Conservation (phyloP, 2,797 vertebrate genomes). For the Bradypodion pumilum region DNA sequence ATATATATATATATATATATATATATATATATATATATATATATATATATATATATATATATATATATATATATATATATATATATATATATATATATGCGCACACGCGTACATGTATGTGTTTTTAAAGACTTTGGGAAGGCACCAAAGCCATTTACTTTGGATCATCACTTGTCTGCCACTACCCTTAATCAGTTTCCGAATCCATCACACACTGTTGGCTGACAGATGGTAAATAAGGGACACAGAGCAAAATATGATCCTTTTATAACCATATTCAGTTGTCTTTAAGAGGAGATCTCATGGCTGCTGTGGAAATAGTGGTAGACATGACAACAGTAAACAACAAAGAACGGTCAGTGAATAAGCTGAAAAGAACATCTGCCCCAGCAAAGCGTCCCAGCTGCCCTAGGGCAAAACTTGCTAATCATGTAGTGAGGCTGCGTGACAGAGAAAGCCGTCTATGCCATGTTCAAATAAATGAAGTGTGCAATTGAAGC, state of each 20-base stretch:
- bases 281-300: conserved; percentile 76
- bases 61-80: too few relatives aligned
- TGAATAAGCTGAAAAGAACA: conserved; percentile 84
- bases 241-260: conserved; percentile 80
- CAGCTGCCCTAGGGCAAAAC: conserved; percentile 77
- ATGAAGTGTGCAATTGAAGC: conserved; percentile 79
- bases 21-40: too few relatives aligned
- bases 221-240: conserved; percentile 84
- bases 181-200: conserved; percentile 69
- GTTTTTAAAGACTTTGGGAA: not conserved
- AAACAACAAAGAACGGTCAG: conserved; percentile 80
- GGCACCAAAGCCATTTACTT: conserved; percentile 41
- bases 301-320: conserved; percentile 83
- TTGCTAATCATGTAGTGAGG: conserved; percentile 70
- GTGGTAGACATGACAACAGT: conserved; percentile 79
- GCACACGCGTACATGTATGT: too few relatives aligned
- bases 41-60: too few relatives aligned
- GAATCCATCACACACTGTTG: conserved; percentile 70
- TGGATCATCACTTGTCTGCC: conserved; percentile 57
- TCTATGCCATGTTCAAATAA: conserved; percentile 73
- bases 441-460: conserved; percentile 72
- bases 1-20: too few relatives aligned
- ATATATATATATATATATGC: too few relatives aligned
- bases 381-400: conserved; percentile 79
- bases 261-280: conserved; percentile 83